Conservation (phyloP, 2,113 vertebrate genomes). For the Eira barbara region DNA sequence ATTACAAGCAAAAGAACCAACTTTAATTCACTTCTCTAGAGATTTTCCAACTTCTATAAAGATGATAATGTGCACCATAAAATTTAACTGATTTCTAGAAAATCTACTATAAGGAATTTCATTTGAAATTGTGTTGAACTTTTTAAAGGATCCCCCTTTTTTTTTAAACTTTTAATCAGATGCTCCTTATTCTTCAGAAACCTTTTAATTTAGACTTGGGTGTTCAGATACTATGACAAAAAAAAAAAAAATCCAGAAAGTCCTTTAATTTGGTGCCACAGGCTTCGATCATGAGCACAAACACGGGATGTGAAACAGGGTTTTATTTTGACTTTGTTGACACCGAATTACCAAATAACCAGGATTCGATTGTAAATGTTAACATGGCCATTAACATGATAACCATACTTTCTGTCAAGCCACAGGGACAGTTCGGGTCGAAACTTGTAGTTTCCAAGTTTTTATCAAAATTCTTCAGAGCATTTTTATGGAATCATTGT, state of each 20-base stretch:
- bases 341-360: not conserved
- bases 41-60: not conserved
- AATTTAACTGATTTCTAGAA: slow-evolving; percentile 14
- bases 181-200: not conserved
- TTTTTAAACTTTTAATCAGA: too few relatives aligned
- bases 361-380: not conserved
- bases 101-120: not conserved
- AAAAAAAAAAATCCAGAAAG: too few relatives aligned
- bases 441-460: not conserved
- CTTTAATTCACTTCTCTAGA: not conserved
- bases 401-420: rapidly evolving
- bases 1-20: slow-evolving; percentile 26
- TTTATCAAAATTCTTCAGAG: not conserved
- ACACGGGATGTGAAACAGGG: not conserved
- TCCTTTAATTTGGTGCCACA: not conserved
- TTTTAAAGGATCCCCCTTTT: not conserved
- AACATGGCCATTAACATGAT: not conserved
- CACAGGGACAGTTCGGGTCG: not conserved
- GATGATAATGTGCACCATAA: slow-evolving; percentile 33
- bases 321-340: not conserved
- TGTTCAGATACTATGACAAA: rapidly evolving
- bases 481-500: not conserved
- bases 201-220: rapidly evolving
- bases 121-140: not conserved
- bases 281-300: not conserved